phyloP scores from a whole-genome alignment of 2,888 invertebrate genomes.

The Tigriopus californicus region DNA sequence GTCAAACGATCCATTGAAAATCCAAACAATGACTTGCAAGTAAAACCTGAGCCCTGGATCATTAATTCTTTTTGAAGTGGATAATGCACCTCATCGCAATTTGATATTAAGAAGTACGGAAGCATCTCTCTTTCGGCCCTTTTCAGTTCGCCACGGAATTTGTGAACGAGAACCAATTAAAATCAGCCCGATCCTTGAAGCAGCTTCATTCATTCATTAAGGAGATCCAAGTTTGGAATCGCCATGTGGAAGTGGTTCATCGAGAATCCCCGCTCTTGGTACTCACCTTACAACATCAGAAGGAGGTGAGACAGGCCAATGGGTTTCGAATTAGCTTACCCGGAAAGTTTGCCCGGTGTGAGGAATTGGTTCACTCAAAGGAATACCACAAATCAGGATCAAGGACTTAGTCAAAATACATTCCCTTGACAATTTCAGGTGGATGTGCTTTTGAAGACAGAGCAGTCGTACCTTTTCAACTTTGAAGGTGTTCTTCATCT shows the following conservation, averaged over 20 bases:
- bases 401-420: too few species aligned
- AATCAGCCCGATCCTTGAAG: not conserved
- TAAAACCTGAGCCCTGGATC: too few species aligned
- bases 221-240: constrained; percentile 2
- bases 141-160: not conserved
- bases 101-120: too few species aligned
- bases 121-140: too few species aligned
- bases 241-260: constrained; percentile 11
- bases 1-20: too few species aligned
- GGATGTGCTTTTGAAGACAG: constrained; percentile 8
- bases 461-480: not conserved
- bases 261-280: constrained; percentile 13
- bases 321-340: too few species aligned
- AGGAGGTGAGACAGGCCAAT: not conserved
- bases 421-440: not conserved
- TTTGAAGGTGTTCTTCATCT: constrained; percentile 1
- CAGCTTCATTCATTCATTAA: not conserved
- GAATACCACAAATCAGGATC: too few species aligned
- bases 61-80: too few species aligned
- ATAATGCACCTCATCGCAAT: too few species aligned
- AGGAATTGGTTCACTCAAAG: too few species aligned
- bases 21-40: too few species aligned
- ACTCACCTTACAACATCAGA: constrained; percentile 10
- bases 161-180: constrained; percentile 5
- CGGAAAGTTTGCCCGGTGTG: too few species aligned